phyloP scores from a whole-genome alignment of 2,113 vertebrate genomes.

The Jaculus jaculus region DNA sequence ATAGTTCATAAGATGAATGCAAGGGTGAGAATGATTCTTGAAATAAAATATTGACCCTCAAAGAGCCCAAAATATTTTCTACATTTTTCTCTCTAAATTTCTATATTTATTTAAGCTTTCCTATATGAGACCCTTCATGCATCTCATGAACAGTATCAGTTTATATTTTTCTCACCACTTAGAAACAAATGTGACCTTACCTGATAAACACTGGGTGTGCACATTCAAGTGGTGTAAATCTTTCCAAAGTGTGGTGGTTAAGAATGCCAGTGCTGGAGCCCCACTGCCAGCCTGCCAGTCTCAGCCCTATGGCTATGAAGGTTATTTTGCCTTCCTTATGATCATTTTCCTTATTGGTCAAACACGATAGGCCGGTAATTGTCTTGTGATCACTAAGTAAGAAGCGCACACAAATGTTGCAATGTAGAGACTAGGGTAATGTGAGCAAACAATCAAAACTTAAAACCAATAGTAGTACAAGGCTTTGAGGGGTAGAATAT shows the following conservation, averaged over 20 bases:
- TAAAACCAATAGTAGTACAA: neutral
- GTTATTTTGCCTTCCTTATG: neutral
- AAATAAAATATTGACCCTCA: neutral
- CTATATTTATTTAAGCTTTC: neutral
- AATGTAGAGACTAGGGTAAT: neutral
- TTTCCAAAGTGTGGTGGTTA: neutral
- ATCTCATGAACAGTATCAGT: neutral
- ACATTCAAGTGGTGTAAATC: conserved; percentile 12
- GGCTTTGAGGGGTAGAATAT: neutral
- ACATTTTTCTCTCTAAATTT: neutral
- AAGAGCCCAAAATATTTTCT: neutral
- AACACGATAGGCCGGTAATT: neutral
- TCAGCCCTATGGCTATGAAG: neutral
- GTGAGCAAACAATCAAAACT: neutral
- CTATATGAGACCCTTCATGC: neutral
- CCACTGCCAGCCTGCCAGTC: neutral
- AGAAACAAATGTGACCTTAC: conserved; percentile 12
- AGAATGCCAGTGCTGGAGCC: neutral
- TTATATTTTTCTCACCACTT: neutral
- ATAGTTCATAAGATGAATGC: neutral
- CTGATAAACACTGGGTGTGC: neutral
- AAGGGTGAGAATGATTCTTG: neutral
- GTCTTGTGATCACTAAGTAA: neutral
- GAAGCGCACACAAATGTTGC: neutral
- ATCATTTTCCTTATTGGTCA: neutral